Evolutionary conservation across 2,888 invertebrate genomes (phyloP).

Genomic region (Leptinotarsa juncta): DNA sequence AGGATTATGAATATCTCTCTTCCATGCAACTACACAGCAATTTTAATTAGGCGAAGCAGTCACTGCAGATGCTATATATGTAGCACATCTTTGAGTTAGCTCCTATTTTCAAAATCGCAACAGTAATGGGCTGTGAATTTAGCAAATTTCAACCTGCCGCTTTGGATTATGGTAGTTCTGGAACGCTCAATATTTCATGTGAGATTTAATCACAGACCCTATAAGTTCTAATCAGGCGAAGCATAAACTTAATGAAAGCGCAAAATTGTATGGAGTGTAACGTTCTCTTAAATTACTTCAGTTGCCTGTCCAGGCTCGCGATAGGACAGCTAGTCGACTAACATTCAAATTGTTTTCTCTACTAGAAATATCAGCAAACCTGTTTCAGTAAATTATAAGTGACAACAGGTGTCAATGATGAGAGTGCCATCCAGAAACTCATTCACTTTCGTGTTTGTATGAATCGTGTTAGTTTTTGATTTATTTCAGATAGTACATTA

Average conservation of each 20-base stretch:
- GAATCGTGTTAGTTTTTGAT: too few relatives aligned
- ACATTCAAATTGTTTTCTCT: too few relatives aligned
- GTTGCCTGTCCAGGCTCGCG: background rate
- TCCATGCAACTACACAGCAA: conserved; percentile 20
- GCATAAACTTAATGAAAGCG: conserved; percentile 24
- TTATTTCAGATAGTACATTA: too few relatives aligned
- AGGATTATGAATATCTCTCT: conserved; percentile 7
- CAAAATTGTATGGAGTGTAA: background rate
- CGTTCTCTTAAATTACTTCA: background rate
- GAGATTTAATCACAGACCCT: conserved; percentile 37
- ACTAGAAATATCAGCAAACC: too few relatives aligned
- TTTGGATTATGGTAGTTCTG: conserved; percentile 35
- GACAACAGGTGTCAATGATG: too few relatives aligned
- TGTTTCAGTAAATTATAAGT: too few relatives aligned
- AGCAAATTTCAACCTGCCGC: conserved; percentile 37
- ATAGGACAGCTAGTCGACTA: background rate
- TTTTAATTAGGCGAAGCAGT: conserved; percentile 47
- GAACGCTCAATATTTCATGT: conserved; percentile 36
- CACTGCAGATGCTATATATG: conserved; percentile 45
- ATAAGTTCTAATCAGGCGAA: conserved; percentile 15
- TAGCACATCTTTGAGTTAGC: conserved; percentile 43
- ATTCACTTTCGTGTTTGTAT: too few relatives aligned
- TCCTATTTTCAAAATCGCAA: conserved; percentile 47
- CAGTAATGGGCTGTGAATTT: conserved; percentile 48
- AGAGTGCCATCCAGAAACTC: too few relatives aligned